Conservation (phyloP, 2,113 vertebrate genomes). For the Vanacampus margaritifer region DNA sequence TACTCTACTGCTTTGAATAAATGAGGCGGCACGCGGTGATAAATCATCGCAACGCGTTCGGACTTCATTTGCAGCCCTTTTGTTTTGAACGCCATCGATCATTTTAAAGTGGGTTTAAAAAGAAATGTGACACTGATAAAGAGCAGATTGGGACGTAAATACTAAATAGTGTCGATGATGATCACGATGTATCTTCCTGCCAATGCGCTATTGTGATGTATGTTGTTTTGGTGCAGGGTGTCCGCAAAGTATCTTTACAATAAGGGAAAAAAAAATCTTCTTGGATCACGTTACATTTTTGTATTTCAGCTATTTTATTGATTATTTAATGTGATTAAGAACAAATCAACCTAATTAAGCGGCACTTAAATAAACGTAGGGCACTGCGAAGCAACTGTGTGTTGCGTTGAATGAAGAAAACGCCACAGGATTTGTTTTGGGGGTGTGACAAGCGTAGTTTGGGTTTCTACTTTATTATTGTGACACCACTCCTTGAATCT, state of each 20-base stretch:
- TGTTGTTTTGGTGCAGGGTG: not conserved
- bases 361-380: too few species aligned
- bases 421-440: too few species aligned
- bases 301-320: not conserved
- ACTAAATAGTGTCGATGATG: not conserved
- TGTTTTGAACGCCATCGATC: not conserved
- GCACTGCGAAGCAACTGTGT: too few species aligned
- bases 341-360: too few species aligned
- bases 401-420: too few species aligned
- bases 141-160: not conserved
- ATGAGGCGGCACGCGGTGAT: not conserved
- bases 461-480: not conserved
- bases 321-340: too few species aligned
- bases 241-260: not conserved
- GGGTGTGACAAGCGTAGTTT: not conserved
- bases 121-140: not conserved
- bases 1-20: not conserved
- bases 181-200: not conserved
- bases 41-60: not conserved
- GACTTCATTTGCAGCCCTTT: not conserved
- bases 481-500: not conserved
- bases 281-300: not conserved
- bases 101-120: not conserved
- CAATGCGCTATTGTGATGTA: not conserved
- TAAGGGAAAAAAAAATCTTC: not conserved